Evolutionary conservation across 2,113 vertebrate genomes (phyloP).

Genomic region (Paralichthys olivaceus): DNA sequence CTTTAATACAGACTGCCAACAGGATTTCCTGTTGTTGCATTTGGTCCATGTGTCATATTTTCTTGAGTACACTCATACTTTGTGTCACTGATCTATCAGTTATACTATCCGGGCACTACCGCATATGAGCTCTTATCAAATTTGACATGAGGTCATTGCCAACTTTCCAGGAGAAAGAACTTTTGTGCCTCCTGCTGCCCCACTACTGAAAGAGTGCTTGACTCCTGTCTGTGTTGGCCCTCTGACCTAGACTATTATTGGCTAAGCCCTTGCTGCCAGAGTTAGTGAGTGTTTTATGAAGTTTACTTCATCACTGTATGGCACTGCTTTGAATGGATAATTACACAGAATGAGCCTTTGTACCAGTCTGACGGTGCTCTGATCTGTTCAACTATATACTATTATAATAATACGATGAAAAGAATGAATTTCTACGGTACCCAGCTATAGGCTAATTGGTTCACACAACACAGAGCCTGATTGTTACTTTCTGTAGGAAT

Average conservation of each 20-base stretch:
- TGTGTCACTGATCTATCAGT: background rate
- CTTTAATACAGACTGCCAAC: too few relatives aligned
- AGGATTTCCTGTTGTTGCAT: background rate
- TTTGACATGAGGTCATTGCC: background rate
- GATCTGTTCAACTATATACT: slow-evolving; percentile 9
- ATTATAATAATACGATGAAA: slow-evolving; percentile 33
- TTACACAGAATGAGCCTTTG: slow-evolving; percentile 25
- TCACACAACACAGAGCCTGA: slow-evolving; percentile 10
- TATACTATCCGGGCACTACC: background rate
- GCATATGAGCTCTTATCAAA: background rate
- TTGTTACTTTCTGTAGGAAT: slow-evolving; percentile 18
- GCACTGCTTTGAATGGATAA: slow-evolving; percentile 31
- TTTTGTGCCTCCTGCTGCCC: slow-evolving; percentile 27
- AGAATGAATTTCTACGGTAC: background rate
- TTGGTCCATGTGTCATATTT: background rate
- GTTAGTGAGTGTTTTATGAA: slow-evolving; percentile 37
- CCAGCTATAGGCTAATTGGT: slow-evolving; percentile 4
- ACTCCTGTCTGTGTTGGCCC: slow-evolving; percentile 14
- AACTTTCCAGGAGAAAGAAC: slow-evolving; percentile 2
- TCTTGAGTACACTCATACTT: background rate
- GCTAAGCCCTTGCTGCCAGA: slow-evolving; percentile 32
- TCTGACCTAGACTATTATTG: slow-evolving; percentile 40
- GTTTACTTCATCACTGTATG: slow-evolving; percentile 1
- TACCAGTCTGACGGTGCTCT: slow-evolving; percentile 5
- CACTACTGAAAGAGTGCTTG: slow-evolving; percentile 28